Evolutionary conservation across 2,888 invertebrate species (phyloP).

Genomic region (Polietes domitor): DNA sequence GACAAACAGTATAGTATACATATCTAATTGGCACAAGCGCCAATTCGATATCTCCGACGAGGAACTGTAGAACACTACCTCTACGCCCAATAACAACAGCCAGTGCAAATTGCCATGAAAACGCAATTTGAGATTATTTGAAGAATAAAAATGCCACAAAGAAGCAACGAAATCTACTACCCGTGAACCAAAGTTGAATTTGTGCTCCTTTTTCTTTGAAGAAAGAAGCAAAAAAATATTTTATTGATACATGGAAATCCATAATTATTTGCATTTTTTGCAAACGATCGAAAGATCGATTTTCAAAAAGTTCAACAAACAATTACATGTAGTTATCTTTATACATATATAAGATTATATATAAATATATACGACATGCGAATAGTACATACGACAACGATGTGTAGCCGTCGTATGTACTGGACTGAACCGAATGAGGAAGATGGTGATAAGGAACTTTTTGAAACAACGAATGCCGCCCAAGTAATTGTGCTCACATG

Average conservation of each 20-base stretch:
- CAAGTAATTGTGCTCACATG: too few relatives aligned
- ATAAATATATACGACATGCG: not conserved
- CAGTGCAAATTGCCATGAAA: not conserved
- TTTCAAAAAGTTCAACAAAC: conserved; percentile 53
- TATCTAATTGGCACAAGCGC: conserved; percentile 56
- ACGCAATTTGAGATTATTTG: not conserved
- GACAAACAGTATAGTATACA: conserved; percentile 2
- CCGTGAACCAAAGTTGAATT: not conserved
- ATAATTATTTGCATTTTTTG: not conserved
- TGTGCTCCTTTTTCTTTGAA: not conserved
- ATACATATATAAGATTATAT: not conserved
- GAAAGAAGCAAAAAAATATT: not conserved
- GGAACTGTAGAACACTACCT: too few relatives aligned
- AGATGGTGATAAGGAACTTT: not conserved
- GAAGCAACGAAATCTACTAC: not conserved
- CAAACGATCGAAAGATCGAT: conserved; percentile 25
- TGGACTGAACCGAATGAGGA: not conserved
- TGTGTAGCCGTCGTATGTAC: not conserved
- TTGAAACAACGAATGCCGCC: not conserved
- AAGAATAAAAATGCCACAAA: not conserved
- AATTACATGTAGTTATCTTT: conserved; percentile 24
- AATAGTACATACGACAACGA: too few relatives aligned
- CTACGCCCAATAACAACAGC: not conserved
- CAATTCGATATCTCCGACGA: conserved; percentile 52
- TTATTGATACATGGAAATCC: not conserved